These are phyloP conservation scores for Corydoras maculifer DNA, from an alignment of 2,113 vertebrate genomes.

Conservation along the genomic window DNA sequence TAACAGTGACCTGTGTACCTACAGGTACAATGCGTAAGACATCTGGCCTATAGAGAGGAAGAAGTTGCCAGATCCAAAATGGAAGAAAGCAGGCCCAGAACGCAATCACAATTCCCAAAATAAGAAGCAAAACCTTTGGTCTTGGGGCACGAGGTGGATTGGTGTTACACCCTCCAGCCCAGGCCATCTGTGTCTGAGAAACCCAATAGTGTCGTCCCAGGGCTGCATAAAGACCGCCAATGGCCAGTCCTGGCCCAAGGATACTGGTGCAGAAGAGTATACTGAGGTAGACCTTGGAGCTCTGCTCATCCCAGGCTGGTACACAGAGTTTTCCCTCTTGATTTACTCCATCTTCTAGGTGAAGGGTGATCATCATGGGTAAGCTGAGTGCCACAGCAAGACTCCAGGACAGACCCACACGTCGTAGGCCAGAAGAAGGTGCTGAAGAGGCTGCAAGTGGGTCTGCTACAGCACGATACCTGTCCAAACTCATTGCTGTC, in stretches of 20 bases:
- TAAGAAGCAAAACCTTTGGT: constrained; percentile 74
- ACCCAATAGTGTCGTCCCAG: constrained; percentile 75
- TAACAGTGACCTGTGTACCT: constrained; percentile 72
- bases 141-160: constrained; percentile 67
- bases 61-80: constrained; percentile 79
- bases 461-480: constrained; percentile 69
- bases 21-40: constrained; percentile 63
- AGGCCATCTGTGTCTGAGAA: constrained; percentile 67
- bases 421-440: constrained; percentile 61
- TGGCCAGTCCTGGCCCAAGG: constrained; percentile 71
- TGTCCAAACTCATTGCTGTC: constrained; percentile 73
- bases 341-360: constrained; percentile 69
- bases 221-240: constrained; percentile 69
- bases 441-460: constrained; percentile 68
- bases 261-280: constrained; percentile 77
- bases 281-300: constrained; percentile 71
- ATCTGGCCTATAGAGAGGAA: constrained; percentile 71
- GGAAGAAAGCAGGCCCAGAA: constrained; percentile 81
- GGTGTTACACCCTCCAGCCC: constrained; percentile 55
- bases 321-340: constrained; percentile 69
- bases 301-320: constrained; percentile 74
- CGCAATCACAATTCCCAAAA: constrained; percentile 71
- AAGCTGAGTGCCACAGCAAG: constrained; percentile 70
- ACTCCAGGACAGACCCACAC: constrained; percentile 70
- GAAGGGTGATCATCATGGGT: constrained; percentile 78